Conservation (phyloP, 2,113 vertebrate species). For the Ailuropoda melanoleuca region DNA sequence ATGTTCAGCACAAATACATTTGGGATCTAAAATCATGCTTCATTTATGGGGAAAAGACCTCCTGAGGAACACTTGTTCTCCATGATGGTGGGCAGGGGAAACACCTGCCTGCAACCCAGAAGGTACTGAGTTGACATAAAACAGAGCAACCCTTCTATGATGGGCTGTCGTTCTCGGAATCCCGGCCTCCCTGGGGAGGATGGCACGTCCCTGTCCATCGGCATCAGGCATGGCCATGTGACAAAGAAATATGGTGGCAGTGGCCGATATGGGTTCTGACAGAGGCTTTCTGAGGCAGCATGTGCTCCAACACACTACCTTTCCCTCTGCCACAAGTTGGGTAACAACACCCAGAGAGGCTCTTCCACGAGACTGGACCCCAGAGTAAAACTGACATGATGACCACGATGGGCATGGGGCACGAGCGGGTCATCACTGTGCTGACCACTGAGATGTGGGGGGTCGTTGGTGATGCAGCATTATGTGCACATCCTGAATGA, state of each 20-base stretch:
- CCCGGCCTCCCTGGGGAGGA: neutral
- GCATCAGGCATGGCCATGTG: neutral
- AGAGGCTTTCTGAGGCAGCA: neutral
- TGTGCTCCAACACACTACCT: neutral
- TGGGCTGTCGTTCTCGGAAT: neutral
- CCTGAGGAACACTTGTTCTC: neutral
- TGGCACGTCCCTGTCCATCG: neutral
- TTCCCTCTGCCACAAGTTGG: neutral
- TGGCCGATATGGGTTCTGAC: neutral
- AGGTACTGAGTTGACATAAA: neutral
- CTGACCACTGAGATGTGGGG: neutral
- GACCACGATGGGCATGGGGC: neutral
- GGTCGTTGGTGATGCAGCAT: neutral
- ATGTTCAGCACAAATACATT: neutral
- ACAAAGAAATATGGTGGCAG: neutral
- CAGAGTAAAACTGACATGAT: neutral
- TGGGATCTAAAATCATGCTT: neutral
- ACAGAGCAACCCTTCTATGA: neutral
- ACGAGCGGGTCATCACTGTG: neutral
- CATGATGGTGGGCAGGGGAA: neutral
- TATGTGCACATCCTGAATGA: neutral
- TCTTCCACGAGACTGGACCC: neutral
- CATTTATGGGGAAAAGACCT: neutral
- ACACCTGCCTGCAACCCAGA: neutral
- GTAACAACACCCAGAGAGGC: neutral